Evolutionary conservation across 2,888 invertebrate genomes (phyloP), one percentile per base, ranked within the genome.

Genomic region (Drosophila colorata): DNA sequence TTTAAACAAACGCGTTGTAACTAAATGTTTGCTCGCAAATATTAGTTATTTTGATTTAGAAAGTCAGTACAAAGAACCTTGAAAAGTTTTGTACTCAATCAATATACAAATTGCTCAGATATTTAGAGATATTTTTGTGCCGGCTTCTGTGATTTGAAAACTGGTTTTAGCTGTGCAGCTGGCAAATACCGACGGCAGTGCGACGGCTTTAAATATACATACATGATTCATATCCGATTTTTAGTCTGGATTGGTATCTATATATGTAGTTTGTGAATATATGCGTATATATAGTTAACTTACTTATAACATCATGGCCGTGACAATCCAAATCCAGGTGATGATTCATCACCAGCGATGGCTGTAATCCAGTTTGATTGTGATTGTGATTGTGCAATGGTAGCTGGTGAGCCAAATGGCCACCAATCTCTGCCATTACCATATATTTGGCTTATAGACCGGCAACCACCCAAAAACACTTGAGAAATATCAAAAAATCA

Each of bases 371-470:
- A 91, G 94, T 94, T 90, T 92, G 92, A 90, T 91, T 92, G 91
- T 93, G 93, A 80, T 87, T 90, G 90, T 92, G 80, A 90, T 91
- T 92, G 91, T 93, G 93, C 93, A 94, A 93, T 63, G 94, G 94
- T 92, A 94, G 93, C 93, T 94, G 94, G 93, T 94, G 94, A 93
- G 94, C 94, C 93, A 94, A 94, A 93, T 94, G 93, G 93, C 94
- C 94, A 93, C 94, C 94, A 91, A 94, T 94, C 94, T 94, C 94
- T 93, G 94, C 94, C 94, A 94, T 94, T 93, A 94, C 94, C 94
- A 94, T 94, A 93, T 93, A 93, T 92, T 91, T 90, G 88, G 91
- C 89, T 91, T 91, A 86, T 76, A 76, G 80, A 87, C 89, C 75
- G 80, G 81, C 80, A 78, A 74, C 76, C 76, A 74, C 72, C 73